These are phyloP conservation scores for Andrena hattorfiana DNA, from an alignment of 2,888 invertebrate genomes.

Conservation along the genomic window DNA sequence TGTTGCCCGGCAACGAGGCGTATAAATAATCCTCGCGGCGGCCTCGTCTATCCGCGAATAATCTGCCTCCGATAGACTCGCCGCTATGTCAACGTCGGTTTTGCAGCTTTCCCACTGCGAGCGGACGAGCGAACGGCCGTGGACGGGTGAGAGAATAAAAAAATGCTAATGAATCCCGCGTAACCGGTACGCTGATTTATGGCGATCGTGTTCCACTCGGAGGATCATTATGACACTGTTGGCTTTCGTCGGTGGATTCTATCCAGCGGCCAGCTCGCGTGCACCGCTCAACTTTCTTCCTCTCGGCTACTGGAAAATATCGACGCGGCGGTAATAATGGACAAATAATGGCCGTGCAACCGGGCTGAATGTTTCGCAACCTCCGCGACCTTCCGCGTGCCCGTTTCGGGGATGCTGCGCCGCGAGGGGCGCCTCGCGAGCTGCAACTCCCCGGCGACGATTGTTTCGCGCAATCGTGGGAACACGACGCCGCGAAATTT, in stretches of 20 bases:
- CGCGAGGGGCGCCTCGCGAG: not conserved
- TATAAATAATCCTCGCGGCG: conserved; percentile 58
- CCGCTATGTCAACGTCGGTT: conserved; percentile 63
- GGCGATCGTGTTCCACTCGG: conserved; percentile 68
- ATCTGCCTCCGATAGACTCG: conserved; percentile 60
- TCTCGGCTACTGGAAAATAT: conserved; percentile 44
- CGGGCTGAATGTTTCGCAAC: conserved; percentile 30
- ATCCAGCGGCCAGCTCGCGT: not conserved
- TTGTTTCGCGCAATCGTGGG: conserved; percentile 46
- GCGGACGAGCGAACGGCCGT: not conserved
- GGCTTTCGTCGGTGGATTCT: conserved; percentile 69
- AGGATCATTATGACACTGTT: conserved; percentile 71
- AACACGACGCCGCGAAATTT: conserved; percentile 2
- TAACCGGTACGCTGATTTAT: conserved; percentile 71
- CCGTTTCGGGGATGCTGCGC: conserved; percentile 34
- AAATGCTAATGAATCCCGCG: conserved; percentile 70
- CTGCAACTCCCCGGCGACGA: conserved; percentile 31
- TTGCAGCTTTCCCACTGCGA: conserved; percentile 61
- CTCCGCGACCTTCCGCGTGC: conserved; percentile 34
- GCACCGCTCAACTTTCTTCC: conserved; percentile 48
- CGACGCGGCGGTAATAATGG: conserved; percentile 51
- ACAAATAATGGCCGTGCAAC: conserved; percentile 26
- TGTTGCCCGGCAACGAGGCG: conserved; percentile 3
- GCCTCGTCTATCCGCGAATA: conserved; percentile 44
- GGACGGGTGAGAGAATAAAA: not conserved